A percentile compares a stretch with the other conserved stretches of the same genome.
Conservation (phyloP, 2,113 vertebrate species). For the Tor tambroides region DNA sequence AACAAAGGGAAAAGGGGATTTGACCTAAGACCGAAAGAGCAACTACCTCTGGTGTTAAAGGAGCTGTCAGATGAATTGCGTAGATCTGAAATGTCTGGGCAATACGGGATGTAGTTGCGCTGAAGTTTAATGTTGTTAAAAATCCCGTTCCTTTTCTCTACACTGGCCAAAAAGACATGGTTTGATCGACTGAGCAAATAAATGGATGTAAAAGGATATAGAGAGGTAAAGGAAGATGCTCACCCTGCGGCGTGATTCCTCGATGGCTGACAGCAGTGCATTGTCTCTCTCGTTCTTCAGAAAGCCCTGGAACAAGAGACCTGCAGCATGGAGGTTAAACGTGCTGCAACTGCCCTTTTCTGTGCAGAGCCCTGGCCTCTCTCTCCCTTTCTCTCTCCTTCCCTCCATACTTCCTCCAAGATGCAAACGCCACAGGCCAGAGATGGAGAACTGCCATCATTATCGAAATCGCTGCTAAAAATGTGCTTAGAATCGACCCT, state of each 20-base stretch:
- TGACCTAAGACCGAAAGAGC: conserved; percentile 3
- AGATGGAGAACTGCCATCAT: conserved; percentile 40
- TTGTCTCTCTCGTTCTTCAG: conserved; percentile 98
- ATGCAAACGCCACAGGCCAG: conserved; percentile 41
- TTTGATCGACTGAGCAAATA: neutral
- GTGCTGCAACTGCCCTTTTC: conserved; percentile 48
- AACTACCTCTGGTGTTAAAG: neutral
- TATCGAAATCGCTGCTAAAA: conserved; percentile 47
- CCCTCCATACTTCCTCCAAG: conserved; percentile 47
- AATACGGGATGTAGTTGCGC: neutral
- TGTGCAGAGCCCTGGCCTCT: conserved; percentile 43
- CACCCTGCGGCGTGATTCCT: conserved; percentile 96
- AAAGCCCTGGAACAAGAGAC: conserved; percentile 84
- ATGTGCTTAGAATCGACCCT: conserved; percentile 25
- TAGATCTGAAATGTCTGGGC: neutral
- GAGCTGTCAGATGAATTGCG: neutral
- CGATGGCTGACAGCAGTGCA: conserved; percentile 93
- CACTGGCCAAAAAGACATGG: neutral
- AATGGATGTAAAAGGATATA: neutral
- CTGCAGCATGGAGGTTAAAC: conserved; percentile 50
- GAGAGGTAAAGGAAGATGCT: conserved; percentile 65
- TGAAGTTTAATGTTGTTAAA: neutral
- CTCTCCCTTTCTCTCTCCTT: conserved; percentile 26
- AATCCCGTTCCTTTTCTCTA: neutral
- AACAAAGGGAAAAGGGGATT: conserved; percentile 8